phyloP scores from a whole-genome alignment of 2,797 vertebrate genomes.

The Serranus cabrilla region DNA sequence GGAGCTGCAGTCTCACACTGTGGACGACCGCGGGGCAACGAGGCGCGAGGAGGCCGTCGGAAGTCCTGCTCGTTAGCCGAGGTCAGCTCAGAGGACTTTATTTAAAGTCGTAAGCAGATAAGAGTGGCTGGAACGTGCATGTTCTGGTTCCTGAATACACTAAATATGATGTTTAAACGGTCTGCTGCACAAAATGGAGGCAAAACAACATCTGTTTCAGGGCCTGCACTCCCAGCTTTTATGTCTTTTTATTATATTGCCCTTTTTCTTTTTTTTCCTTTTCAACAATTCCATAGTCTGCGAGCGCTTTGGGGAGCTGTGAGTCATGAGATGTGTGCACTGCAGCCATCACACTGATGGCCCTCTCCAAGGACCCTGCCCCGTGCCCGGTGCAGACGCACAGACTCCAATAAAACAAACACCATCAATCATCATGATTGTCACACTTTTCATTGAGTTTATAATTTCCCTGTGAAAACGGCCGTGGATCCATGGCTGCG shows the following conservation, averaged over 20 bases:
- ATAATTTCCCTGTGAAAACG: slow-evolving; percentile 69
- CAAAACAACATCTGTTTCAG: slow-evolving; percentile 42
- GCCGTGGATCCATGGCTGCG: slow-evolving; percentile 34
- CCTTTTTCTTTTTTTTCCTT: background rate
- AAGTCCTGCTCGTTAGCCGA: background rate
- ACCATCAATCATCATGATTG: slow-evolving; percentile 73
- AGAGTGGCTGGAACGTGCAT: background rate
- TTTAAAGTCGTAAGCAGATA: background rate
- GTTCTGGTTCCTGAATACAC: slow-evolving; percentile 5
- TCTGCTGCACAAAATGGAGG: slow-evolving; percentile 18
- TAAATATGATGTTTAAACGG: slow-evolving; percentile 30
- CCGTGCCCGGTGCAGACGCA: slow-evolving; percentile 40
- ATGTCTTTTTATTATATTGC: slow-evolving; percentile 30
- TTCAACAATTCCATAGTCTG: background rate
- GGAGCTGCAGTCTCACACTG: slow-evolving; percentile 50
- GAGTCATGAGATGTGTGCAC: slow-evolving; percentile 19
- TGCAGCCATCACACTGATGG: slow-evolving; percentile 37
- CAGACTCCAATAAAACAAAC: slow-evolving; percentile 64
- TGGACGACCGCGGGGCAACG: slow-evolving; percentile 66
- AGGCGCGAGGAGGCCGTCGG: slow-evolving; percentile 61
- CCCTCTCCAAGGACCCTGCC: slow-evolving; percentile 44
- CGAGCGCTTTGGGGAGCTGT: slow-evolving; percentile 16
- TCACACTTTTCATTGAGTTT: slow-evolving; percentile 75
- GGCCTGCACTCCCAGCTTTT: slow-evolving; percentile 18
- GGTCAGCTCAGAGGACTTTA: slow-evolving; percentile 25